Conservation (phyloP, 2,113 vertebrate genomes). For the Elaphurus davidianus region DNA sequence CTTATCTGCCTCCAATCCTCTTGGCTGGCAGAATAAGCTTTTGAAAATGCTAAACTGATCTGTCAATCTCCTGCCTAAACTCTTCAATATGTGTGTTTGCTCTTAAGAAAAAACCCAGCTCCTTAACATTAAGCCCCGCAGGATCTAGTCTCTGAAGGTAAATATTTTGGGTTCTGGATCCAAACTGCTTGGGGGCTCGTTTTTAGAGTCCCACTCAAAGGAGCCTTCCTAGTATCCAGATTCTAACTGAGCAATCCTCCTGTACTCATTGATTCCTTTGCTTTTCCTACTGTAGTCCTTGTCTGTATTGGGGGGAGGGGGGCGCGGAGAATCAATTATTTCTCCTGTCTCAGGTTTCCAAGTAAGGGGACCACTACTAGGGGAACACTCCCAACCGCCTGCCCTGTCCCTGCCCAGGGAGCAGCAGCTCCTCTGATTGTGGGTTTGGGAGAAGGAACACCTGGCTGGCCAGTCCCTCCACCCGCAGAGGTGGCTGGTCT, state of each 20-base stretch:
- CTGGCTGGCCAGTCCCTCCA: too few species aligned
- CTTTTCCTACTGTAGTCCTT: background rate
- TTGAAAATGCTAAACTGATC: background rate
- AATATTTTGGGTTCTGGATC: background rate
- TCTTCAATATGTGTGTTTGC: background rate
- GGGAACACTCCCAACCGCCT: background rate
- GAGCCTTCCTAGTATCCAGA: background rate
- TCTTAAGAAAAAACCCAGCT: background rate
- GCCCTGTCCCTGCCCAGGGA: accelerated
- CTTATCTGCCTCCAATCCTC: background rate
- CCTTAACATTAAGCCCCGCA: background rate
- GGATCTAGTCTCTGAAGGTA: background rate
- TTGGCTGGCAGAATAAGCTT: background rate
- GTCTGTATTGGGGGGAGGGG: background rate
- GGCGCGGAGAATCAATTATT: too few species aligned
- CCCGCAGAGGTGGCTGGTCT: background rate
- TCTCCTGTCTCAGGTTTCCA: background rate
- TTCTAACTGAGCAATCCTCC: background rate
- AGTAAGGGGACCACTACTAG: background rate
- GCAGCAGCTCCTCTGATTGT: accelerated
- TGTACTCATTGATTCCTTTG: too few species aligned
- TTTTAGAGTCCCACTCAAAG: background rate
- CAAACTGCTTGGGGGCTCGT: background rate
- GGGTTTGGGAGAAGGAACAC: background rate
- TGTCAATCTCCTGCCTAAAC: background rate